Evolutionary conservation across 2,888 invertebrate genomes (phyloP).

Genomic region (Prionchulus punctatus): DNA sequence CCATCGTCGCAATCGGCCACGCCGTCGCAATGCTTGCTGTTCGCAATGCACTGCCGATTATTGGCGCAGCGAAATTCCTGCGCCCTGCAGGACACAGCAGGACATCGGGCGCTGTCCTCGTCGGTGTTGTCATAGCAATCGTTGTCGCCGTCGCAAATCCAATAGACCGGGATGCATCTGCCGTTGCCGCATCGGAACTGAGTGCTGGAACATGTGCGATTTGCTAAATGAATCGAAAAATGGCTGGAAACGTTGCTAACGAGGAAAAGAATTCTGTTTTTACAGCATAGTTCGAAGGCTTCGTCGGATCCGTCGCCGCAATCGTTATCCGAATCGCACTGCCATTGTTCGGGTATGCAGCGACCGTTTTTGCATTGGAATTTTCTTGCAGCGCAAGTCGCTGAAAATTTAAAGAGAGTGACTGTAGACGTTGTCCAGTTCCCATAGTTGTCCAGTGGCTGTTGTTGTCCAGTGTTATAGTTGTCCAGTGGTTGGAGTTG

Average conservation of each 20-base stretch:
- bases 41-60: conserved; percentile 72
- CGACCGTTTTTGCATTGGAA: conserved; percentile 85
- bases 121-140: conserved; percentile 76
- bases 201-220: conserved; percentile 60
- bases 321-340: conserved; percentile 85
- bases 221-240: conserved; percentile 36
- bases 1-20: conserved; percentile 77
- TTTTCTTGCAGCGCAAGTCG: conserved; percentile 74
- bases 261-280: too few relatives aligned
- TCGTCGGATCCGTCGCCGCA: conserved; percentile 83
- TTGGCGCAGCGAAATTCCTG: conserved; percentile 51
- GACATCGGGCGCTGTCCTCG: conserved; percentile 72
- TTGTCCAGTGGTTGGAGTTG: too few relatives aligned
- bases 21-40: conserved; percentile 79
- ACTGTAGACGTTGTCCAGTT: too few relatives aligned
- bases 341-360: conserved; percentile 70
- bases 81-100: conserved; percentile 26
- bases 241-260: too few relatives aligned
- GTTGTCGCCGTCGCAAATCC: conserved; percentile 65
- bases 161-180: conserved; percentile 72
- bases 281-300: conserved; percentile 37
- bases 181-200: conserved; percentile 81
- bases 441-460: too few relatives aligned
- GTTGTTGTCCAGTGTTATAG: too few relatives aligned
- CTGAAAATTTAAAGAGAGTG: too few relatives aligned